A percentile compares a stretch with the other conserved stretches of the same genome.
Conservation (phyloP, 2,797 vertebrate species). For the Lithobates pipiens region DNA sequence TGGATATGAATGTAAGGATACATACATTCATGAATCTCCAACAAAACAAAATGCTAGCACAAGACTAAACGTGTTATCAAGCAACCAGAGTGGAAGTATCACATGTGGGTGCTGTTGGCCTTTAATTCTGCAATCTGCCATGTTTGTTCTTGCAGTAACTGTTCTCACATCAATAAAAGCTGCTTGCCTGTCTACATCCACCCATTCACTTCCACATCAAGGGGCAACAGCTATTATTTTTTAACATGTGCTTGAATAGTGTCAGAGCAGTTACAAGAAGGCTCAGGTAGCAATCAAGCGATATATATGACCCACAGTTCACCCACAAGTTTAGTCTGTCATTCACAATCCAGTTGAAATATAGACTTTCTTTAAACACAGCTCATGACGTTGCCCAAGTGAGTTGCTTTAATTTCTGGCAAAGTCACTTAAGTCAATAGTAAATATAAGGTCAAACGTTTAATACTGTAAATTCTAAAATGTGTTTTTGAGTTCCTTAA, state of each 20-base stretch:
- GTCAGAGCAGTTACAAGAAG: conserved; percentile 49
- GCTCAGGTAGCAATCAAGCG: conserved; percentile 53
- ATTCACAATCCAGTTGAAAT: conserved; percentile 55
- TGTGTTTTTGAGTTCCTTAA: conserved; percentile 12
- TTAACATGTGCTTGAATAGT: conserved; percentile 26
- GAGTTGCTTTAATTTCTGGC: conserved; percentile 47
- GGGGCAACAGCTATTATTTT: conserved; percentile 50
- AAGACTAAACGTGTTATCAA: too few relatives aligned
- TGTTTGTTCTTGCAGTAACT: not conserved
- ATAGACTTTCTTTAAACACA: conserved; percentile 37
- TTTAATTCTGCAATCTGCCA: not conserved
- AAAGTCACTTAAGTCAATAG: conserved; percentile 48
- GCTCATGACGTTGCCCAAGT: conserved; percentile 47
- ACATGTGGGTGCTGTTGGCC: not conserved
- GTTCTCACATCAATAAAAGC: not conserved
- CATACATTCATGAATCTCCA: too few relatives aligned
- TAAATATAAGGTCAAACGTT: conserved; percentile 45
- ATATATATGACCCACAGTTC: conserved; percentile 40
- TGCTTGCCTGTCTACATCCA: conserved; percentile 9
- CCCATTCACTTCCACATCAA: conserved; percentile 31
- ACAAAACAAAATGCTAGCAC: too few relatives aligned
- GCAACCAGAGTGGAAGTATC: too few relatives aligned
- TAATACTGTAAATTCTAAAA: conserved; percentile 39
- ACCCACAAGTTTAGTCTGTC: conserved; percentile 48
- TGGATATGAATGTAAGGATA: too few relatives aligned